phyloP scores from a whole-genome alignment of 35 echinoderm and acorn worm species.

The Acanthaster planci region DNA sequence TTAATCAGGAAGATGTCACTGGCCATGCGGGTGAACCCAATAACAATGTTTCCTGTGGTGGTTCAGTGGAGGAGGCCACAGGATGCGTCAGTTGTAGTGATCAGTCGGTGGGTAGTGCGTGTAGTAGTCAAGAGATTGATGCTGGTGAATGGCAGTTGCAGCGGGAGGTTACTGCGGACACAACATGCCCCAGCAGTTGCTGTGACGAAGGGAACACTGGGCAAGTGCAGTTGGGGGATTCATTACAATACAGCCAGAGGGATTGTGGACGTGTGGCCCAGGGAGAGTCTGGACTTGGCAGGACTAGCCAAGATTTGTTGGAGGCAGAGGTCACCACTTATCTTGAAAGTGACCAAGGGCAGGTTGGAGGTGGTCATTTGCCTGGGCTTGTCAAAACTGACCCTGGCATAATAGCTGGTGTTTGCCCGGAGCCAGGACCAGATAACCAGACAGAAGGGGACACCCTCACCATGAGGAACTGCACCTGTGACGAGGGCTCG shows the following conservation, averaged over 20 bases:
- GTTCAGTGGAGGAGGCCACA: background rate
- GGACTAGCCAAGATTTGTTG: background rate
- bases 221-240: background rate
- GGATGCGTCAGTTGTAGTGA: background rate
- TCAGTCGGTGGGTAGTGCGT: background rate
- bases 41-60: slow-evolving; percentile 2
- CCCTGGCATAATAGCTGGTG: slow-evolving; percentile 1
- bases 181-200: too few relatives aligned
- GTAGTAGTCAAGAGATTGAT: background rate
- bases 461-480: background rate
- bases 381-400: too few relatives aligned
- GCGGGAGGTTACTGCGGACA: too few relatives aligned
- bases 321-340: background rate
- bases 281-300: too few relatives aligned
- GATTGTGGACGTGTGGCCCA: too few relatives aligned
- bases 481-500: background rate
- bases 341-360: background rate
- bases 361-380: background rate
- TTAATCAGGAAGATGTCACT: slow-evolving; percentile 6
- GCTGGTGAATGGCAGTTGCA: too few relatives aligned
- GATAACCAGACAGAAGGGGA: slow-evolving; percentile 11
- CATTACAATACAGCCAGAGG: too few relatives aligned
- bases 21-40: background rate
- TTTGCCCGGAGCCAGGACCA: background rate
- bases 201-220: background rate